Conservation (phyloP, 2,113 vertebrate species). For the Gila orcuttii region DNA sequence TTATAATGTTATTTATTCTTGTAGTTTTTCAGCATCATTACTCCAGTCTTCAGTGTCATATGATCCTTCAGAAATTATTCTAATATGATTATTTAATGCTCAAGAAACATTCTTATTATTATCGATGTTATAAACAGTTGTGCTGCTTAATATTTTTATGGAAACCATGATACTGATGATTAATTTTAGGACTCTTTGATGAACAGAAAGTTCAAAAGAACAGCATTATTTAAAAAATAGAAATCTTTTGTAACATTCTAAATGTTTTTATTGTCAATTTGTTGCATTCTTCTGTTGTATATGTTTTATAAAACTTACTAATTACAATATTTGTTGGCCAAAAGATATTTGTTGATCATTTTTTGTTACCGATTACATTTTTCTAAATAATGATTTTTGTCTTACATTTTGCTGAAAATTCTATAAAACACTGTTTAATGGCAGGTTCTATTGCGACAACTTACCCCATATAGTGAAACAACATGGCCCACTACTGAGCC, state of each 20-base stretch:
- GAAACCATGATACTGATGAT: too few species aligned
- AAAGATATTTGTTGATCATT: not conserved
- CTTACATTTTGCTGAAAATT: not conserved
- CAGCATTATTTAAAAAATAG: not conserved
- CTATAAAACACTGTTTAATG: not conserved
- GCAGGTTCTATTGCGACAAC: not conserved
- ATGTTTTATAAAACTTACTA: not conserved
- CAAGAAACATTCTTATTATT: not conserved
- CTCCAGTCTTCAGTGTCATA: not conserved
- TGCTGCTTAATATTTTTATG: not conserved
- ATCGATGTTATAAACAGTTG: not conserved
- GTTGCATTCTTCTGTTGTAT: too few species aligned
- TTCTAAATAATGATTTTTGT: not conserved
- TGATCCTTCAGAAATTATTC: not conserved
- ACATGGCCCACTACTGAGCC: not conserved
- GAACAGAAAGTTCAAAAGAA: not conserved
- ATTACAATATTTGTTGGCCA: not conserved
- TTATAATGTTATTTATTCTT: not conserved
- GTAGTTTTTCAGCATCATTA: not conserved
- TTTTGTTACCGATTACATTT: not conserved
- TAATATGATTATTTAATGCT: not conserved
- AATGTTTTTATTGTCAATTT: not conserved
- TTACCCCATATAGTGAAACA: not conserved
- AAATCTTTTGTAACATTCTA: not conserved
- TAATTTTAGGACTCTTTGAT: not conserved